These are phyloP conservation scores for Acanthosepion lycidas DNA, from an alignment of 2,888 invertebrate species.

Conservation along the genomic window DNA sequence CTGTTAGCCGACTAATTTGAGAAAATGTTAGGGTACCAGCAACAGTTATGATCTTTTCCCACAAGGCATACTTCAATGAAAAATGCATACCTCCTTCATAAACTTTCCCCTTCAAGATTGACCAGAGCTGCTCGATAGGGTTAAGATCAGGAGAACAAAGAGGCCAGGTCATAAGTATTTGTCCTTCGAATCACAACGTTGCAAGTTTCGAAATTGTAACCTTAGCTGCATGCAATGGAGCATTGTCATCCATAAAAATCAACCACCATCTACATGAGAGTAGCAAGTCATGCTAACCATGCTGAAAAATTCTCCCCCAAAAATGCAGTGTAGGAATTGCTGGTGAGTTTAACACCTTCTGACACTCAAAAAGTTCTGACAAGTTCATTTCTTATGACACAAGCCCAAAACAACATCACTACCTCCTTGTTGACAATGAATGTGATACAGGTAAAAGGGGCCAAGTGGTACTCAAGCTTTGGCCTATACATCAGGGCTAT, in stretches of 20 bases:
- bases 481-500: neutral
- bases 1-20: neutral
- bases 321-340: too few relatives aligned
- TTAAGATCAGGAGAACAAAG: neutral
- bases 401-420: neutral
- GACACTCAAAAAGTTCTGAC: too few relatives aligned
- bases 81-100: neutral
- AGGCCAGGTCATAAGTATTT: neutral
- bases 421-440: too few relatives aligned
- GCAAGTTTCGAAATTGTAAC: neutral
- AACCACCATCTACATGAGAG: neutral
- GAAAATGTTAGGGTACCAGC: neutral
- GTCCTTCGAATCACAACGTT: neutral
- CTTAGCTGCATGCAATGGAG: neutral
- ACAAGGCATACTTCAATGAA: neutral
- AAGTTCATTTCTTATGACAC: neutral
- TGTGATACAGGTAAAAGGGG: neutral
- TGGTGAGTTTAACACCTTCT: too few relatives aligned
- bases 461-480: neutral
- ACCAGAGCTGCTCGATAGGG: neutral
- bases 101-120: neutral
- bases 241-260: slow-evolving; percentile 1
- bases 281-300: too few relatives aligned
- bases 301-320: neutral
- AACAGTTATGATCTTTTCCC: too few relatives aligned